phyloP scores from a whole-genome alignment of 1,140 invertebrate genomes.

The Trissolcus basalis region DNA sequence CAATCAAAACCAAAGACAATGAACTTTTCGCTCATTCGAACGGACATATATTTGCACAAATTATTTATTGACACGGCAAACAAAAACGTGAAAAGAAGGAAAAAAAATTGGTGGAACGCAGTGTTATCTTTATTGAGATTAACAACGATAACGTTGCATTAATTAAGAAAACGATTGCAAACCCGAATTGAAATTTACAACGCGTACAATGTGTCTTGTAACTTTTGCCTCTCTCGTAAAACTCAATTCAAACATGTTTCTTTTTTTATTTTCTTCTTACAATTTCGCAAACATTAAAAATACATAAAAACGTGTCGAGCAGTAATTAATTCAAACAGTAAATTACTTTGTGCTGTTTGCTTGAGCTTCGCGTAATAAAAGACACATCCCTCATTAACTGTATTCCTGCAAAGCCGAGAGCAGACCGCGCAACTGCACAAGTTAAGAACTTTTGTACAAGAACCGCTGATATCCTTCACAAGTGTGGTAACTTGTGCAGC shows the following conservation, averaged over 20 bases:
- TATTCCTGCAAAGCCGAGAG: slow-evolving; percentile 18
- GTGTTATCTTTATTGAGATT: slow-evolving; percentile 18
- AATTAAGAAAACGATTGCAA: slow-evolving; percentile 14
- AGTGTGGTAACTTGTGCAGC: slow-evolving; percentile 46
- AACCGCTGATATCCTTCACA: slow-evolving; percentile 33
- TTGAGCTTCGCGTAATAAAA: slow-evolving; percentile 27
- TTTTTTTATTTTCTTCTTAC: neutral
- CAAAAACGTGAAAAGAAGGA: slow-evolving; percentile 7
- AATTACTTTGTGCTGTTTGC: slow-evolving; percentile 20
- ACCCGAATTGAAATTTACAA: slow-evolving; percentile 4
- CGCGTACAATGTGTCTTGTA: too few relatives aligned
- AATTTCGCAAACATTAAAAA: neutral
- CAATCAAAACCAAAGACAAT: too few relatives aligned
- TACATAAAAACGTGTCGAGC: neutral
- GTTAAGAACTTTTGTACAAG: slow-evolving; percentile 48
- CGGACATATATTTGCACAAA: too few relatives aligned
- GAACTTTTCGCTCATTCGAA: too few relatives aligned
- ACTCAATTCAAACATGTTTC: too few relatives aligned
- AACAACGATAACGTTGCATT: slow-evolving; percentile 14
- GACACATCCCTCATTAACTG: slow-evolving; percentile 41
- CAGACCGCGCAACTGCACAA: slow-evolving; percentile 15
- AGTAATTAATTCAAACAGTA: slow-evolving; percentile 33
- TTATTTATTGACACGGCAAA: slow-evolving; percentile 12
- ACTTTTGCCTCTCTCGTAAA: too few relatives aligned
- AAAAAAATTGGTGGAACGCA: neutral